Percentiles rank a stretch among this genome's conserved stretches.
These are phyloP conservation scores for Knipowitschia caucasica DNA, from an alignment of 2,797 vertebrate genomes.

Conservation along the genomic window DNA sequence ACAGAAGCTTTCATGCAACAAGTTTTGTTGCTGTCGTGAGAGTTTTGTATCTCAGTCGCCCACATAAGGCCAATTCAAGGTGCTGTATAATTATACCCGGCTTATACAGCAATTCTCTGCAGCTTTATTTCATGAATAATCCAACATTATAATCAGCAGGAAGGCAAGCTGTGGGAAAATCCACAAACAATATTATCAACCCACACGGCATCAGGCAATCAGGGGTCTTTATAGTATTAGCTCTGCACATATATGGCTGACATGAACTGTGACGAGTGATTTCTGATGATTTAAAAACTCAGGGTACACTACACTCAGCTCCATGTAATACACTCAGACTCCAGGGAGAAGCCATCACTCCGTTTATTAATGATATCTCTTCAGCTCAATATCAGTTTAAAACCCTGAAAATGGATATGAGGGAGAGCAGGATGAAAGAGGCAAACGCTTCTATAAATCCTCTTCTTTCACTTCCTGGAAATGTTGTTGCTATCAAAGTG, in stretches of 20 bases:
- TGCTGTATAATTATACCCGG: slow-evolving; percentile 51
- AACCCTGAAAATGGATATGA: slow-evolving; percentile 44
- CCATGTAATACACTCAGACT: slow-evolving; percentile 34
- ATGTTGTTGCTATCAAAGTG: slow-evolving; percentile 52
- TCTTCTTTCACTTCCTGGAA: slow-evolving; percentile 54
- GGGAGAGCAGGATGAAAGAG: slow-evolving; percentile 19
- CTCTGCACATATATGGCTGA: slow-evolving; percentile 31
- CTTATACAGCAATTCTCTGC: slow-evolving; percentile 54
- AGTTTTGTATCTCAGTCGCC: slow-evolving; percentile 42
- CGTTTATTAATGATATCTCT: slow-evolving; percentile 52
- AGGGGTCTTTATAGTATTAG: slow-evolving; percentile 44
- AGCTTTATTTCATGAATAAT: slow-evolving; percentile 61
- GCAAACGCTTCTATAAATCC: slow-evolving; percentile 48
- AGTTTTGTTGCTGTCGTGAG: slow-evolving; percentile 34
- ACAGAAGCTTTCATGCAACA: slow-evolving; percentile 34
- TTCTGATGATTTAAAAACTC: slow-evolving; percentile 53
- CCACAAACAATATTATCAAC: slow-evolving; percentile 56
- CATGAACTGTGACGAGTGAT: slow-evolving; percentile 48
- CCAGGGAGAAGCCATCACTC: slow-evolving; percentile 41
- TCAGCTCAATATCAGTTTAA: slow-evolving; percentile 52
- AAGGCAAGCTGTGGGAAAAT: slow-evolving; percentile 51
- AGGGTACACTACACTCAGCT: slow-evolving; percentile 36
- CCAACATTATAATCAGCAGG: slow-evolving; percentile 47
- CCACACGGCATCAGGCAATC: slow-evolving; percentile 57
- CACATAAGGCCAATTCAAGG: slow-evolving; percentile 50